Conservation (phyloP, 2,113 vertebrate genomes). For the Climacteris rufus region DNA sequence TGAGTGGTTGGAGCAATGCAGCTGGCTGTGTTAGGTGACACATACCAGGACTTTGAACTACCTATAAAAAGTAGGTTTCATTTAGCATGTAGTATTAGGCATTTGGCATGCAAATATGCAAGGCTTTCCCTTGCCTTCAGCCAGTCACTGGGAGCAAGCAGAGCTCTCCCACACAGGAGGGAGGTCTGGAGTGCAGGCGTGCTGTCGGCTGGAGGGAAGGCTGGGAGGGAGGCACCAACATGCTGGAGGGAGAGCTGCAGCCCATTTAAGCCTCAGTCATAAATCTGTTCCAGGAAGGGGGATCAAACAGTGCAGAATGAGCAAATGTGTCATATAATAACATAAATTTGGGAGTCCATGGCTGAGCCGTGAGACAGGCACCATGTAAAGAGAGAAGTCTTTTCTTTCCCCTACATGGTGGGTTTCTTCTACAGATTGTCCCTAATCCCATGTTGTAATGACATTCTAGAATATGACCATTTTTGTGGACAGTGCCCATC, state of each 20-base stretch:
- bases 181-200: neutral
- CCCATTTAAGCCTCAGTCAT: neutral
- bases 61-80: constrained; percentile 15
- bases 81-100: constrained; percentile 15
- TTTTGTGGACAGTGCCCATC: neutral
- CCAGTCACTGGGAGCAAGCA: neutral
- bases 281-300: neutral
- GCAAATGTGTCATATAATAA: neutral
- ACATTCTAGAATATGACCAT: neutral
- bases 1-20: neutral
- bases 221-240: neutral
- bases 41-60: constrained; percentile 60
- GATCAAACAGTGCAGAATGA: neutral
- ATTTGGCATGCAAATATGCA: neutral
- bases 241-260: neutral
- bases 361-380: neutral
- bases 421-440: neutral
- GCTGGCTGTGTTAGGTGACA: constrained; percentile 66
- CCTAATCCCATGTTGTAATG: neutral
- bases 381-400: neutral
- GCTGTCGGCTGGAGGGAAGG: neutral
- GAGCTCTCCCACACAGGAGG: neutral
- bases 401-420: neutral
- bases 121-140: neutral
- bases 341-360: accelerated